Evolutionary conservation across 2,888 invertebrate species (phyloP), one percentile per base, ranked within the genome.

Genomic region (Drosophila neotestacea): DNA sequence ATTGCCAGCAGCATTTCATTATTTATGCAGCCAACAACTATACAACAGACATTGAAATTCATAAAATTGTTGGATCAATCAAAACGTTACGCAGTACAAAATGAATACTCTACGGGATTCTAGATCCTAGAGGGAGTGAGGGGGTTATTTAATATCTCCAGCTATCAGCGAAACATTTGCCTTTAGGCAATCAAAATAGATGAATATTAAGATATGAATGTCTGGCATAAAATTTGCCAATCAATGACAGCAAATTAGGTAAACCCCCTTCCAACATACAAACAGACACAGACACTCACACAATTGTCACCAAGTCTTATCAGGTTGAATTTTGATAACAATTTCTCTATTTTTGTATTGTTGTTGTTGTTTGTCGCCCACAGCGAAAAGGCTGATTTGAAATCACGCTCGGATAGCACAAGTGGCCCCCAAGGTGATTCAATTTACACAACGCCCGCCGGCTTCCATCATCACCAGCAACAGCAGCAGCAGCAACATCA

Each of bases 401-500:
- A 93, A 84, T 92, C 93, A 74, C 92, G 93, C 70, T 92, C 92
- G 54, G 93, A 93, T 84, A 92, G 92, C 83, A 91, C 92, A 42
- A 92, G 92, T 70, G 95, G 95, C 6, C 94, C 96, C 52, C 96
- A 96, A 51, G 95, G 95, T 72, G 96, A 96, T 91, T 96, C 96
- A 27, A 95, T 96, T 66, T 96, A 96, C 92, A 95, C 95, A 63
- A 94, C 95, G 72, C 92, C 94, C 46, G 92, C 93, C 55, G 92
- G 93, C 60, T 92, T 92, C 79, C 92, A 92, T 85, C 92, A 92
- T 82, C 91, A 91, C 67, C 90, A 90, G 44, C 90, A 90, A 28
- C 89, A 89, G 22, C 90, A 90, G 13, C 90, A 90, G 4, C 88
- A 86, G 22, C 87, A 87, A 0, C 88, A 87, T 6, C 90, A 88